phyloP scores from a whole-genome alignment of 2,797 vertebrate species.

The Sebastes taczanowskii region DNA sequence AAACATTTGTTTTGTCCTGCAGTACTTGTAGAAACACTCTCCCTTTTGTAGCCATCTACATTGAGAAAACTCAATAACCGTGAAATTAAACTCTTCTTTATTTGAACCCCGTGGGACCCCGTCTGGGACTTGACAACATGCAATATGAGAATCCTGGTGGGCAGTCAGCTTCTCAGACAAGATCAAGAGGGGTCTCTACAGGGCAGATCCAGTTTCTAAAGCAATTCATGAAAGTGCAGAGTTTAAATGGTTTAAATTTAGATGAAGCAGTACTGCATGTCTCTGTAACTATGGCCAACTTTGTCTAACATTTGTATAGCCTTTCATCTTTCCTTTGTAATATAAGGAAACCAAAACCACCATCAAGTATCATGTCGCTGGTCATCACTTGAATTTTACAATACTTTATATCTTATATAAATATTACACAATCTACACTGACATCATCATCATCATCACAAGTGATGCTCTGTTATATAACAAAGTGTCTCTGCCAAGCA shows the following conservation, averaged over 20 bases:
- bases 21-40: background rate
- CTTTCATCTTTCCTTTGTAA: background rate
- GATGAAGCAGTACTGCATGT: background rate
- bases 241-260: background rate
- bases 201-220: background rate
- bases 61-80: constrained; percentile 42
- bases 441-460: background rate
- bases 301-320: background rate
- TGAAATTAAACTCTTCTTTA: constrained; percentile 47
- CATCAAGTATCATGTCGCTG: background rate
- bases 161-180: background rate
- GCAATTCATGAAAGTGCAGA: background rate
- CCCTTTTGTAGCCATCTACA: background rate
- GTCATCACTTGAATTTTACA: background rate
- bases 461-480: constrained; percentile 3
- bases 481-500: constrained; percentile 23
- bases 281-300: background rate
- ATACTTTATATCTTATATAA: background rate
- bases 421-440: background rate
- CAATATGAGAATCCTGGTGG: constrained; percentile 25
- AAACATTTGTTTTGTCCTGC: constrained; percentile 1
- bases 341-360: background rate
- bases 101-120: constrained; percentile 35
- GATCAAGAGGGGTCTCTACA: background rate
- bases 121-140: constrained; percentile 21